Percentiles rank a stretch among this genome's conserved stretches.
Evolutionary conservation across 1,140 invertebrate genomes (phyloP).

Genomic region (Drosophila suzukii): DNA sequence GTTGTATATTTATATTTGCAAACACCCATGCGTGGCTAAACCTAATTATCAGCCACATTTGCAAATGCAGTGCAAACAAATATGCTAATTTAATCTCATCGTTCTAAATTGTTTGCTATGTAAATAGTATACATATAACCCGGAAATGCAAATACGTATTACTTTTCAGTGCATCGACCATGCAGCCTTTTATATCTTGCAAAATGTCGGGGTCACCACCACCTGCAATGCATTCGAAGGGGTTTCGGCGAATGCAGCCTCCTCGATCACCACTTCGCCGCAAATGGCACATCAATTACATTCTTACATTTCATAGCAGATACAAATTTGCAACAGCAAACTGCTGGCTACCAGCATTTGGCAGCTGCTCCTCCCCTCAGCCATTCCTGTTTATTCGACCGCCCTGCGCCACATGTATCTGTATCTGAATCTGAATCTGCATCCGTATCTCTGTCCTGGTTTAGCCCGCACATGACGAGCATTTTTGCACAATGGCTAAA

Average conservation of each 20-base stretch:
- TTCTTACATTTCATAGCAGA: slow-evolving; percentile 69
- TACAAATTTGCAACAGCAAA: slow-evolving; percentile 68
- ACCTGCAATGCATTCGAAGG: slow-evolving; percentile 24
- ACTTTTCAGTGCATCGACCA: slow-evolving; percentile 1
- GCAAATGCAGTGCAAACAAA: not conserved
- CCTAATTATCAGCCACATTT: not conserved
- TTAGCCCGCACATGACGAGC: slow-evolving; percentile 67
- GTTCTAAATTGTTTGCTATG: not conserved
- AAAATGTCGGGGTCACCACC: slow-evolving; percentile 19
- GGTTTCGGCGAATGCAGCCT: slow-evolving; percentile 9
- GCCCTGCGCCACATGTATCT: slow-evolving; percentile 26
- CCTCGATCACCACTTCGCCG: slow-evolving; percentile 41
- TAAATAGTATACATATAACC: not conserved
- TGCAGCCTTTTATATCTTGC: slow-evolving; percentile 15
- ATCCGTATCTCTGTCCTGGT: slow-evolving; percentile 37
- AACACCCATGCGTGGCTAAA: not conserved
- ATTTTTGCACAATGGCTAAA: slow-evolving; percentile 62
- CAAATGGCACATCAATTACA: slow-evolving; percentile 79
- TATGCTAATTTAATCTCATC: not conserved
- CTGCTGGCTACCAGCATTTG: slow-evolving; percentile 44
- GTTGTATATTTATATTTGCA: not conserved
- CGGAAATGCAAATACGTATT: not conserved
- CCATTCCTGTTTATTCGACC: slow-evolving; percentile 60
- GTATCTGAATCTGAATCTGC: slow-evolving; percentile 27
- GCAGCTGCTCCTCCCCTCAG: slow-evolving; percentile 8